Percentiles rank a stretch among this genome's conserved stretches.
These are phyloP conservation scores for Taphrorychus bicolor DNA, from an alignment of 2,888 invertebrate genomes.

Conservation along the genomic window DNA sequence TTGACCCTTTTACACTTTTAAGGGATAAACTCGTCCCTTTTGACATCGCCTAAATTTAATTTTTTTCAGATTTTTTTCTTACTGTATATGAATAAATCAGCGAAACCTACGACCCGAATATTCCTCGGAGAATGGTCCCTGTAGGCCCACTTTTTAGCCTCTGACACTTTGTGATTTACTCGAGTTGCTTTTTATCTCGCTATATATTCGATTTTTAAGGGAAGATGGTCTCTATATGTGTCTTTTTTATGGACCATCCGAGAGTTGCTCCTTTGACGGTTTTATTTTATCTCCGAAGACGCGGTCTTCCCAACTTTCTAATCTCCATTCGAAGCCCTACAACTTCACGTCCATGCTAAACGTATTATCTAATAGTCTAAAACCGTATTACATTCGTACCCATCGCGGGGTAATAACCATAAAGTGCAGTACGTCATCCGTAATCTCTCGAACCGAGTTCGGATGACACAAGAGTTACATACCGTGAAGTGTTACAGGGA, in stretches of 20 bases:
- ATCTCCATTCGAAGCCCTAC: not conserved
- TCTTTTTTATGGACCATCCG: constrained; percentile 11
- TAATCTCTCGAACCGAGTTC: constrained; percentile 9
- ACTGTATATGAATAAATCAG: constrained; percentile 32
- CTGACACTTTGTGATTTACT: constrained; percentile 35
- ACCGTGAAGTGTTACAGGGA: constrained; percentile 12
- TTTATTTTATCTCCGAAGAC: not conserved
- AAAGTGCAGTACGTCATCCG: constrained; percentile 10
- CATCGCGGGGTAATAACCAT: constrained; percentile 12
- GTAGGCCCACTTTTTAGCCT: constrained; percentile 30
- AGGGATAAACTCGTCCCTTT: constrained; percentile 1
- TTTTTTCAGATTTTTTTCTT: constrained; percentile 21
- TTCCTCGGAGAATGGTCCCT: constrained; percentile 28
- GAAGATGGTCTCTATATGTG: constrained; percentile 14
- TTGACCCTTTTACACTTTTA: constrained; percentile 15
- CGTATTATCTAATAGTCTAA: not conserved
- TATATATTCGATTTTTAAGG: constrained; percentile 25
- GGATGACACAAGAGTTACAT: constrained; percentile 9
- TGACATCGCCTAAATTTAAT: constrained; percentile 14
- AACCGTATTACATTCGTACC: not conserved
- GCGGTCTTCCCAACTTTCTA: not conserved
- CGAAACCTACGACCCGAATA: constrained; percentile 23
- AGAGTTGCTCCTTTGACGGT: constrained; percentile 1
- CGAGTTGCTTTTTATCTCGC: constrained; percentile 31
- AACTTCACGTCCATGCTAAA: not conserved